phyloP scores from a whole-genome alignment of 2,797 vertebrate species.

The Telmatherina bonti region DNA sequence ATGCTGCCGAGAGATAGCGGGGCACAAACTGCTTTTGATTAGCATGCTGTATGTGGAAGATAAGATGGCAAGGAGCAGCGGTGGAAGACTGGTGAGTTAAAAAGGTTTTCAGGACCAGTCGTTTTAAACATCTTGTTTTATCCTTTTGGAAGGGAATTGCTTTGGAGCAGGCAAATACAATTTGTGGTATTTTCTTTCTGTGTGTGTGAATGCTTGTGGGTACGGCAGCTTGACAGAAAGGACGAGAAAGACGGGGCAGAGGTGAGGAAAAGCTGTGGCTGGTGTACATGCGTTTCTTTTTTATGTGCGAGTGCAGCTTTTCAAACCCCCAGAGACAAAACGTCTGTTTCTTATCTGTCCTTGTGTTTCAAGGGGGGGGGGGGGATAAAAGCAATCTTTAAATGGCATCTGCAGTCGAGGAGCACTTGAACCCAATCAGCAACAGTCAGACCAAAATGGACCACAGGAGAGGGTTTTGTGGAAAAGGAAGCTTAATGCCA shows the following conservation, averaged over 20 bases:
- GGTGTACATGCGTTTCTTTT: constrained; percentile 31
- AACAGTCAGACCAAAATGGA: constrained; percentile 74
- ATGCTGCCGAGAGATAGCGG: constrained; percentile 59
- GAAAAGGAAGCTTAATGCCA: constrained; percentile 65
- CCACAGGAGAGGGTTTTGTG: constrained; percentile 58
- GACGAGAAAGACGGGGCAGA: constrained; percentile 16
- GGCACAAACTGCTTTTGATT: constrained; percentile 64
- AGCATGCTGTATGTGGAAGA: constrained; percentile 75
- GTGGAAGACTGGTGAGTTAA: constrained; percentile 53
- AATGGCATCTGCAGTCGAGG: constrained; percentile 70
- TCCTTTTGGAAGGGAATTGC: constrained; percentile 58
- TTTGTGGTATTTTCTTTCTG: constrained; percentile 57
- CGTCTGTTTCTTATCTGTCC: constrained; percentile 68
- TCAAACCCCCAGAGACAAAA: constrained; percentile 48
- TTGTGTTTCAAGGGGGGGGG: constrained; percentile 66
- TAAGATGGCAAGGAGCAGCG: constrained; percentile 66
- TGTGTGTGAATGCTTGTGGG: constrained; percentile 8
- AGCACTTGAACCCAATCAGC: constrained; percentile 80
- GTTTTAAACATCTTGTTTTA: constrained; percentile 55
- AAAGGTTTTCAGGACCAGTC: constrained; percentile 63
- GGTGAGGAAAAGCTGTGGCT: constrained; percentile 28
- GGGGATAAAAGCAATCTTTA: constrained; percentile 76
- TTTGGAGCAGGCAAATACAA: constrained; percentile 59
- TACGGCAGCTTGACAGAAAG: constrained; percentile 16
- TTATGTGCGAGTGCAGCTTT: constrained; percentile 31